Conservation (phyloP, 2,797 vertebrate species). For the Odontamblyopus lacepedii region DNA sequence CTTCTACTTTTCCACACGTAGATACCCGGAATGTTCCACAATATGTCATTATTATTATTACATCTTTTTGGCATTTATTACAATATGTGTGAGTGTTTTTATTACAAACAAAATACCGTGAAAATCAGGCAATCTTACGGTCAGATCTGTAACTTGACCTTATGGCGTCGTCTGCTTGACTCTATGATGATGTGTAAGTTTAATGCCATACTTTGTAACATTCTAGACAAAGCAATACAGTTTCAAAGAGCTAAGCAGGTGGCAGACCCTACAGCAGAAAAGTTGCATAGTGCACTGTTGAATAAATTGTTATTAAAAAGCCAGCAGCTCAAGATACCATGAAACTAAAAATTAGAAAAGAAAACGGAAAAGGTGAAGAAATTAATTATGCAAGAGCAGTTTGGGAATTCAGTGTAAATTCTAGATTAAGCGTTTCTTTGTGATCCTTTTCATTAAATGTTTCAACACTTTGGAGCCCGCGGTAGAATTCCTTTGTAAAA, state of each 20-base stretch:
- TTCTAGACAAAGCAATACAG: too few species aligned
- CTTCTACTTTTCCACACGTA: too few species aligned
- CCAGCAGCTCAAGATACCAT: not conserved
- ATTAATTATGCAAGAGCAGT: not conserved
- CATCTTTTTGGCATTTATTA: too few species aligned
- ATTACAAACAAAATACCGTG: too few species aligned
- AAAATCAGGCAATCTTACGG: too few species aligned
- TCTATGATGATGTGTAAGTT: too few species aligned
- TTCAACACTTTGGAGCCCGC: not conserved
- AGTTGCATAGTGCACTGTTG: not conserved
- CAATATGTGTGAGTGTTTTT: too few species aligned
- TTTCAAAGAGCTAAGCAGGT: not conserved
- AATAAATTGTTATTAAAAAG: not conserved
- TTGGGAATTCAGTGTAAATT: not conserved
- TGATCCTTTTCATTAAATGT: not conserved
- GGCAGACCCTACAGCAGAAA: not conserved
- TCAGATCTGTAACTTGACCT: too few species aligned
- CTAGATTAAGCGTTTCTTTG: not conserved
- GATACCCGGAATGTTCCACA: too few species aligned
- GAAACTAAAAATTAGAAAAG: not conserved
- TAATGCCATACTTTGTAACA: too few species aligned
- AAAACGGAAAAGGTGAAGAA: not conserved
- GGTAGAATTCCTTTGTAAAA: slow-evolving; percentile 7
- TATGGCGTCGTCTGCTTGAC: too few species aligned
- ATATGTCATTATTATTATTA: too few species aligned